Percentiles rank a stretch among this genome's conserved stretches.
phyloP scores from a whole-genome alignment of 2,888 invertebrate genomes.

The Ptycholaimellus sp. region DNA sequence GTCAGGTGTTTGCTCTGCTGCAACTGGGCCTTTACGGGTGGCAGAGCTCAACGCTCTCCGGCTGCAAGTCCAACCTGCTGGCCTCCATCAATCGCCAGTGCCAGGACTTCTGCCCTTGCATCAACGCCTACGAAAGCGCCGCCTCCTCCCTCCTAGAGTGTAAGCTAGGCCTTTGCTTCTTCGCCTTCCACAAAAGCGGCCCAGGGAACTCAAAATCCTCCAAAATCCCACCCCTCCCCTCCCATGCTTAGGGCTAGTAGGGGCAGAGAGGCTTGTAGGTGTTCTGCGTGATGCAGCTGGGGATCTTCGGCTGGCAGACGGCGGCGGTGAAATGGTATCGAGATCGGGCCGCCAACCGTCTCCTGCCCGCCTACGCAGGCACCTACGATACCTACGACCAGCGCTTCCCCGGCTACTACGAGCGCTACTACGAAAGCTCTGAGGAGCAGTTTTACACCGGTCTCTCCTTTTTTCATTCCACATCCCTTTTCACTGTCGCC shows the following conservation, averaged over 20 bases:
- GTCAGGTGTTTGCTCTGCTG: no score
- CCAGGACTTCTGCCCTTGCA: constrained; percentile 22
- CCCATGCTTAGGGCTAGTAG: no score
- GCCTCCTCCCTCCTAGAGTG: constrained; percentile 21
- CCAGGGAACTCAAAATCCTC: no score
- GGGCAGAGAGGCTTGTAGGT: no score
- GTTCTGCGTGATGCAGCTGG: constrained; percentile 18
- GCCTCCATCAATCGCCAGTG: no score
- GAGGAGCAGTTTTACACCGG: constrained; percentile 17
- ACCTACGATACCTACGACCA: constrained; percentile 20
- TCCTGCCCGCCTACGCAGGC: constrained; percentile 21
- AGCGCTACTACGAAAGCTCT: constrained; percentile 21
- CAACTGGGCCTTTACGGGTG: no score
- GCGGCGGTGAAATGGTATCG: constrained; percentile 23
- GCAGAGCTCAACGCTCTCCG: no score
- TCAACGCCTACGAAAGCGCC: constrained; percentile 19
- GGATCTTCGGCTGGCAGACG: constrained; percentile 25
- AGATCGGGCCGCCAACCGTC: constrained; percentile 21
- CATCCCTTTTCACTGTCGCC: no score
- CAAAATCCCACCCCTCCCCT: no score
- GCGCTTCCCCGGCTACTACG: constrained; percentile 19
- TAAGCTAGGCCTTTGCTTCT: constrained; percentile 8
- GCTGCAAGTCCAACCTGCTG: no score
- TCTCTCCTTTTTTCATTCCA: constrained; percentile 1
- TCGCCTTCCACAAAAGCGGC: no score